phyloP scores from a whole-genome alignment of 2,113 vertebrate species.

The Ifrita kowaldi region DNA sequence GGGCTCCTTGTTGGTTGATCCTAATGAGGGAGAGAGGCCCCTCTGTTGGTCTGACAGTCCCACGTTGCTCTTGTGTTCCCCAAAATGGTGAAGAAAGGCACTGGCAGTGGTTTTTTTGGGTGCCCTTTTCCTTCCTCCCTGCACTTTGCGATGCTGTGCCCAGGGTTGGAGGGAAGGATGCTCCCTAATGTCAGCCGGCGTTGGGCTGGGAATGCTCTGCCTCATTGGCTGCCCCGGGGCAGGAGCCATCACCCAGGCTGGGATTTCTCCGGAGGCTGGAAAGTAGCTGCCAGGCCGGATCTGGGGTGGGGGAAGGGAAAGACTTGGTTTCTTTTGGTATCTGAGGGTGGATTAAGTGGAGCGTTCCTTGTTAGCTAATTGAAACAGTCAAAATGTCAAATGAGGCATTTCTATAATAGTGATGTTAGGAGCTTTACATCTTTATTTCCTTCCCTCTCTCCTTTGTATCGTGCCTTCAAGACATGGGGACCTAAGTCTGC shows the following conservation, averaged over 20 bases:
- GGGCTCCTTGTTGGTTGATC: not conserved
- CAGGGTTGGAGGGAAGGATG: not conserved
- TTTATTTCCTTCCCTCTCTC: slow-evolving; percentile 11
- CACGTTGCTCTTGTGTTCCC: not conserved
- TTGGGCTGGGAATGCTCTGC: not conserved
- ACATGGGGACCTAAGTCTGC: not conserved
- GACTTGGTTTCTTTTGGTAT: not conserved
- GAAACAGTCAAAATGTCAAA: slow-evolving; percentile 62
- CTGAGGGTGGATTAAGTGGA: slow-evolving; percentile 35
- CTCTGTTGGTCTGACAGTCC: not conserved
- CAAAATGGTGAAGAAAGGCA: not conserved
- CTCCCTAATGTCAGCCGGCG: not conserved
- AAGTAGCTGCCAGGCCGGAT: not conserved
- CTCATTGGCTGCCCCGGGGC: not conserved
- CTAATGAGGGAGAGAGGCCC: not conserved
- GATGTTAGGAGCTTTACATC: slow-evolving; percentile 22
- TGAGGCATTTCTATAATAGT: slow-evolving; percentile 49
- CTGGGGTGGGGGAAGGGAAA: slow-evolving; percentile 12
- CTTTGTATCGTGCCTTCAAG: slow-evolving; percentile 6
- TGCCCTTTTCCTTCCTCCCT: not conserved
- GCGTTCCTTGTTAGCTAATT: slow-evolving; percentile 42
- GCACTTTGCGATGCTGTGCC: not conserved
- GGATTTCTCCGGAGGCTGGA: not conserved
- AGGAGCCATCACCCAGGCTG: not conserved
- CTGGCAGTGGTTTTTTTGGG: not conserved